Conservation (phyloP, 2,797 vertebrate species). For the Dromococcyx pavoninus region DNA sequence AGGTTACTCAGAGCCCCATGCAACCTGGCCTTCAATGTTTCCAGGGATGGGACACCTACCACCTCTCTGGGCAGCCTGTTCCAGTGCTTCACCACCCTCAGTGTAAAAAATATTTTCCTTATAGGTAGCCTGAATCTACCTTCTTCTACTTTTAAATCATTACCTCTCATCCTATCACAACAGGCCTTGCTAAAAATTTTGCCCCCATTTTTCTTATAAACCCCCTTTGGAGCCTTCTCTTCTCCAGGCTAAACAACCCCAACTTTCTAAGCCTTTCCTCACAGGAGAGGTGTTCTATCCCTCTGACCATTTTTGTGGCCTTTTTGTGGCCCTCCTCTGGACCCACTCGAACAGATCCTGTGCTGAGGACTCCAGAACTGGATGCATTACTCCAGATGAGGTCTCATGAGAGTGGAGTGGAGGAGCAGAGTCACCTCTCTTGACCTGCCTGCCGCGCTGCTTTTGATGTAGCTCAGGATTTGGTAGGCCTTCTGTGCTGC, state of each 20-base stretch:
- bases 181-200: not conserved
- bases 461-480: not conserved
- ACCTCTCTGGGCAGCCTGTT: not conserved
- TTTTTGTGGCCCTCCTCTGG: not conserved
- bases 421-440: not conserved
- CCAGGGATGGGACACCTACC: not conserved
- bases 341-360: not conserved
- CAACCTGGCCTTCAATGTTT: not conserved
- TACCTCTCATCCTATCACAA: not conserved
- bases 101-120: not conserved
- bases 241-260: not conserved
- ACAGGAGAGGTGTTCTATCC: not conserved
- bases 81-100: not conserved
- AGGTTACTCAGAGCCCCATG: not conserved
- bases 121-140: not conserved
- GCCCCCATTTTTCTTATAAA: not conserved
- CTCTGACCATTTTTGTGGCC: not conserved
- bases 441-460: not conserved
- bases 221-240: not conserved
- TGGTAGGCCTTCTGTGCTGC: not conserved
- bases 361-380: not conserved
- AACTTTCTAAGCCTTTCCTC: not conserved
- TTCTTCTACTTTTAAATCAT: not conserved
- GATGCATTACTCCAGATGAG: rapidly evolving
- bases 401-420: not conserved